These are phyloP conservation scores for Hemicordylus capensis DNA, from an alignment of 2,113 vertebrate species.

Conservation along the genomic window DNA sequence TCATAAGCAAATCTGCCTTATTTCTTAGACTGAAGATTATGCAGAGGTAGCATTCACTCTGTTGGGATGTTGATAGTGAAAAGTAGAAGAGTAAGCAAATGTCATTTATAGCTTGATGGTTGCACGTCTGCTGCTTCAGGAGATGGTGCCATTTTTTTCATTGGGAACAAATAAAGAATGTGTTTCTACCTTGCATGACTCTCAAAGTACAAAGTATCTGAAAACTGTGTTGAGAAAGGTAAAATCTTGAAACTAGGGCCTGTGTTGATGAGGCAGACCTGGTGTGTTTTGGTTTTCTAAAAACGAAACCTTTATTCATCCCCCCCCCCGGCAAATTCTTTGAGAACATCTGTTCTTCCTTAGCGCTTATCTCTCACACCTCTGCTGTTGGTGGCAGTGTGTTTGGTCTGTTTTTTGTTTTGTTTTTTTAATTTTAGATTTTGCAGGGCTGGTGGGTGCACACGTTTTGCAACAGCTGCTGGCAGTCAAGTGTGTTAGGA, in stretches of 20 bases:
- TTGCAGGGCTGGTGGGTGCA: background rate
- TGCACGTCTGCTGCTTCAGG: background rate
- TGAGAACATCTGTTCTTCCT: conserved; percentile 19
- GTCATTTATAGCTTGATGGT: background rate
- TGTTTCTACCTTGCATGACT: background rate
- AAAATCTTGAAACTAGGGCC: background rate
- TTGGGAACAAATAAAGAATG: background rate
- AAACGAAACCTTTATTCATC: background rate
- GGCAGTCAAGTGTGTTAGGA: conserved; percentile 3
- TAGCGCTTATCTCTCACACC: conserved; percentile 30
- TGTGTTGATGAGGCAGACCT: background rate
- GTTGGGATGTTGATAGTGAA: background rate
- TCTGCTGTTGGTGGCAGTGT: conserved; percentile 20
- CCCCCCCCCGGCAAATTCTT: background rate
- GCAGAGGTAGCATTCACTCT: background rate
- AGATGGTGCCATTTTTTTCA: background rate
- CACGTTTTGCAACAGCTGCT: conserved; percentile 11
- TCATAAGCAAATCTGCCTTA: background rate
- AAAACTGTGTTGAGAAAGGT: conserved; percentile 14
- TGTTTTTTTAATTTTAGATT: background rate
- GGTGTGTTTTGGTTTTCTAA: background rate
- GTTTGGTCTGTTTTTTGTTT: background rate
- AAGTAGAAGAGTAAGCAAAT: background rate
- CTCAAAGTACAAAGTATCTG: background rate
- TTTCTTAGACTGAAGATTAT: background rate